These are phyloP conservation scores for Nebria salina DNA, from an alignment of 2,888 invertebrate genomes.

Conservation along the genomic window DNA sequence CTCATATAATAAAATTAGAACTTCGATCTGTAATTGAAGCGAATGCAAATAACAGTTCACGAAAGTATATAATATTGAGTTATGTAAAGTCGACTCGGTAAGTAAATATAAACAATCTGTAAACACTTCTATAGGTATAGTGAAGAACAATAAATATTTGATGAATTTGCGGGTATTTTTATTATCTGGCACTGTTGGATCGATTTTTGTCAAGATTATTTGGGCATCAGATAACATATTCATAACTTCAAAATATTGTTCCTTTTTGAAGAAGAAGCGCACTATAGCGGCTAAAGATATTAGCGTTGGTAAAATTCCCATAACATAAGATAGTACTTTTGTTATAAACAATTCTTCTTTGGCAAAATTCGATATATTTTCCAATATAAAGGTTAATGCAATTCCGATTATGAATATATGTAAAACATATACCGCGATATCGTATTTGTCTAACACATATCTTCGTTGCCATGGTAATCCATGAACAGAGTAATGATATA, in stretches of 20 bases:
- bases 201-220: neutral
- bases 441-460: neutral
- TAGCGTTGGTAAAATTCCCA: neutral
- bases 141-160: neutral
- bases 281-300: neutral
- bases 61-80: neutral
- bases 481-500: conserved; percentile 4
- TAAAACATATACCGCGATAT: conserved; percentile 6
- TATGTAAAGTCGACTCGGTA: neutral
- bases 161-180: conserved; percentile 8
- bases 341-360: neutral
- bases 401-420: conserved; percentile 6
- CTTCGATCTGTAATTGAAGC: neutral
- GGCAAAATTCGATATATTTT: neutral
- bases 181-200: neutral
- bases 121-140: neutral
- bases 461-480: conserved; percentile 14
- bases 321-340: neutral
- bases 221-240: neutral
- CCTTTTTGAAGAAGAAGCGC: neutral
- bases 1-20: conserved; percentile 10
- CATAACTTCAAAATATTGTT: conserved; percentile 18
- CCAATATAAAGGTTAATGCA: neutral
- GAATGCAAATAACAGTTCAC: conserved; percentile 9
- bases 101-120: neutral